Conservation (phyloP, 2,888 invertebrate genomes). For the Lithosia quadra region DNA sequence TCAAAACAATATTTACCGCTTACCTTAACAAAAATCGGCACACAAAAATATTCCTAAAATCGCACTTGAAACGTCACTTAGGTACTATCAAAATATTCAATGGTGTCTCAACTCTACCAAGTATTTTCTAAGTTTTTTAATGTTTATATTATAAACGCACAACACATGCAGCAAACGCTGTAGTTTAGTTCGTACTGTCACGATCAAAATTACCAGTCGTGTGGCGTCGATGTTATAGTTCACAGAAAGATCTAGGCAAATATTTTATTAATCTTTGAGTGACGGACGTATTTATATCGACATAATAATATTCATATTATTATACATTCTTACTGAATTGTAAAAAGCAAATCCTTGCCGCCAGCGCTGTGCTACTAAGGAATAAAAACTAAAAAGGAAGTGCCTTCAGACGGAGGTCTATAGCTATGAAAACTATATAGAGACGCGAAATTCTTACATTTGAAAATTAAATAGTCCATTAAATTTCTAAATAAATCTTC, state of each 20-base stretch:
- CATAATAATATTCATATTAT: too few relatives aligned
- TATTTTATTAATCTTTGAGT: neutral
- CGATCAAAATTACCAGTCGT: neutral
- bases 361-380: neutral
- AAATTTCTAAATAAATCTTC: too few relatives aligned
- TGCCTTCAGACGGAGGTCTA: too few relatives aligned
- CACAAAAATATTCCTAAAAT: neutral
- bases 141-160: too few relatives aligned
- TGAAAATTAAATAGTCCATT: too few relatives aligned
- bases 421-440: too few relatives aligned
- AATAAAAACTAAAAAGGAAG: neutral
- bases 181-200: neutral
- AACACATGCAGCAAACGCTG: conserved; percentile 1
- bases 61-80: neutral
- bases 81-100: neutral
- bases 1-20: neutral
- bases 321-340: neutral
- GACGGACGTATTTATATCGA: neutral
- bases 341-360: neutral
- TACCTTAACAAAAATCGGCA: neutral
- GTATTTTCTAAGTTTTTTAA: neutral
- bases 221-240: neutral
- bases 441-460: too few relatives aligned
- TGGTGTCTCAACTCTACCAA: neutral
- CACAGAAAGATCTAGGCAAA: neutral